phyloP scores from a whole-genome alignment of 2,797 vertebrate genomes.

The Margarornis squamiger region DNA sequence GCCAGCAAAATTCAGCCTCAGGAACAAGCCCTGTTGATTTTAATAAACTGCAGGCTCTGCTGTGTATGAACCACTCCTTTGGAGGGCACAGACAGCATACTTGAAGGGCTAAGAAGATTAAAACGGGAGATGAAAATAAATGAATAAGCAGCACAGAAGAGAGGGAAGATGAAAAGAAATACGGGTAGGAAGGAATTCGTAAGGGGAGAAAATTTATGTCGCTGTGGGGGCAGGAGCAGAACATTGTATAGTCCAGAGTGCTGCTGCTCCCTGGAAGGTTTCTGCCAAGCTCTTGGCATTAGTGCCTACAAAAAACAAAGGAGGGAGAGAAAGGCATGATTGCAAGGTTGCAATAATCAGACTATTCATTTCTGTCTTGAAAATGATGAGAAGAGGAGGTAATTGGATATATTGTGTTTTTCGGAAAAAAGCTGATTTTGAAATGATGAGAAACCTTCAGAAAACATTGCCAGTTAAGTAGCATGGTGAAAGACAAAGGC shows the following conservation, averaged over 20 bases:
- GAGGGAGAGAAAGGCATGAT: neutral
- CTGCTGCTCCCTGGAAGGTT: neutral
- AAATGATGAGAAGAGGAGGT: slow-evolving; percentile 19
- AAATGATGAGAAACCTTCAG: slow-evolving; percentile 35
- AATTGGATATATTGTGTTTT: slow-evolving; percentile 51
- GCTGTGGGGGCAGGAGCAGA: neutral
- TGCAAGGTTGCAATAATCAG: slow-evolving; percentile 13
- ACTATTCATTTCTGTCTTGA: slow-evolving; percentile 34
- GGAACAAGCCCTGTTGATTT: neutral
- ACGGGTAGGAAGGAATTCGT: neutral
- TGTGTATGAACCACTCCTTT: neutral
- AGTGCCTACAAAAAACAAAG: slow-evolving; percentile 12
- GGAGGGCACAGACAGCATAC: neutral
- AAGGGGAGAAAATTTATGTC: neutral
- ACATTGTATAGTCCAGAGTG: neutral
- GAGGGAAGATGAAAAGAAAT: slow-evolving; percentile 29
- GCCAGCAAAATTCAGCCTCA: neutral
- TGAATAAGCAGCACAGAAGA: slow-evolving; percentile 24
- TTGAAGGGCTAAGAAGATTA: slow-evolving; percentile 43
- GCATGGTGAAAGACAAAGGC: slow-evolving; percentile 53
- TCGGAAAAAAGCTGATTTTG: neutral
- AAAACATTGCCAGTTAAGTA: slow-evolving; percentile 57
- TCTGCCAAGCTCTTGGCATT: slow-evolving; percentile 2
- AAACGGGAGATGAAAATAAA: slow-evolving; percentile 22
- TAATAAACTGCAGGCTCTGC: neutral